Conservation (phyloP, 2,113 vertebrate genomes). For the Cromileptes altivelis region DNA sequence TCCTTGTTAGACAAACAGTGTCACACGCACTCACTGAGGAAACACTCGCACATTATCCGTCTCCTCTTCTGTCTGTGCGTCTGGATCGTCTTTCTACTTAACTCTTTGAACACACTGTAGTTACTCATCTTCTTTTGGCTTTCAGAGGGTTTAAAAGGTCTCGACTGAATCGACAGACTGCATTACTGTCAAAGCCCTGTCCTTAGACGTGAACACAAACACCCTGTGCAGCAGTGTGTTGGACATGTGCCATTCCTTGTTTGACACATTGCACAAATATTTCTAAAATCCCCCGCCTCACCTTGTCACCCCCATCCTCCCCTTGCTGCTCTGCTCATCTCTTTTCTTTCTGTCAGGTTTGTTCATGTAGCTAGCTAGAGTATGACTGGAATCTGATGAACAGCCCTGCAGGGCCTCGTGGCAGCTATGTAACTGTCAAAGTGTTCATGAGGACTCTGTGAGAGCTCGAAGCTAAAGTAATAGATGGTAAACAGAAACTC, state of each 20-base stretch:
- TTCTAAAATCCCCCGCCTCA: neutral
- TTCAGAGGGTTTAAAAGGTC: neutral
- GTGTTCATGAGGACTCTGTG: conserved; percentile 13
- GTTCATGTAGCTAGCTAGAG: conserved; percentile 54
- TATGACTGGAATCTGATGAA: conserved; percentile 68
- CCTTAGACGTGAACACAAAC: neutral
- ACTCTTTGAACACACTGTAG: conserved; percentile 10
- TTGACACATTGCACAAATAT: conserved; percentile 24
- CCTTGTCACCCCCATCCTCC: neutral
- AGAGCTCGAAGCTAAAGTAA: conserved; percentile 23
- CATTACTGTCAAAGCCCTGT: neutral
- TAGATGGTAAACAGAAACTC: conserved; percentile 22
- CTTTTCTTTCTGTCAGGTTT: conserved; percentile 58
- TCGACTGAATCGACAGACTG: neutral
- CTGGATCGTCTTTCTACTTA: conserved; percentile 14
- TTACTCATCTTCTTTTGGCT: conserved; percentile 3
- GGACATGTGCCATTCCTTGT: neutral
- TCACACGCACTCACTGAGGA: conserved; percentile 34
- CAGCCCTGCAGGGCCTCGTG: conserved; percentile 29
- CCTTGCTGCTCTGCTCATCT: neutral
- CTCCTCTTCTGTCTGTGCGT: neutral
- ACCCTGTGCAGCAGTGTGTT: neutral
- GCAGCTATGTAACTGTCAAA: conserved; percentile 29
- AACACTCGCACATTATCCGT: conserved; percentile 2
- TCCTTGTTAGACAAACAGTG: conserved; percentile 63